Base-by-base conservation (phyloP, 2,797 vertebrate species). In the Melanotaenia pygmaea region DNA sequence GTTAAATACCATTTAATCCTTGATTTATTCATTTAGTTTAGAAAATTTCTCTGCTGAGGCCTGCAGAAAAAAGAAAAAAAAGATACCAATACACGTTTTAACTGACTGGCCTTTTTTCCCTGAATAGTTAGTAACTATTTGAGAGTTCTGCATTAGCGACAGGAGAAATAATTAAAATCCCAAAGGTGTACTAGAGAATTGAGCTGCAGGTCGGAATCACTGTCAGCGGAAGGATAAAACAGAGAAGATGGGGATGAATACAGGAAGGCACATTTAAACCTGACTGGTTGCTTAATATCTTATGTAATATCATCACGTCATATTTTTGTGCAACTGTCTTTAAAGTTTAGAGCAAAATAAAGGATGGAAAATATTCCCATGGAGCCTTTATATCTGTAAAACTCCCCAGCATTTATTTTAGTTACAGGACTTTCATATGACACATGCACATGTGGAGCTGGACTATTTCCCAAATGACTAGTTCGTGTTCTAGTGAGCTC, bases 151-250 rank as follows among this genome's bases (percentile, higher is more conserved):
- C 72, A 82, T 67, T 67, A 60, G 63, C 80, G 72, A 38, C 67
- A 67, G 77, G 86, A 76, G 43, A 80, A 64, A 70, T 78, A 79
- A 87, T 91, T 86, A 88, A 86, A 70, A 89, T 81, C 85, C 61
- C 79, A 77, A 72, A 24, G 54, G 68, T 76, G 69, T 74, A 86
- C 88, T 80, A 87, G 82, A 62, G 76, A 91, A 89, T 90, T 82
- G 84, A 67, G 74, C 65, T 81, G 80, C 67, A 76, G 79, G 72
- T 72, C 76, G 70, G 57, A 67, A 70, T 72, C 50, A 54, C 62
- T 74, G 62, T 67, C 72, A 76, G 59, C 69, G 70, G 53, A 59
- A 65, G 59, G 72, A 83, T 53, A 77, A 54, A 62, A 73, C 54
- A 66, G 74, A 72, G 67, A 64, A 70, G 72, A 72, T 73, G 24